Evolutionary conservation across 2,797 vertebrate genomes (phyloP).

Genomic region (Schizothorax lantsangensis): DNA sequence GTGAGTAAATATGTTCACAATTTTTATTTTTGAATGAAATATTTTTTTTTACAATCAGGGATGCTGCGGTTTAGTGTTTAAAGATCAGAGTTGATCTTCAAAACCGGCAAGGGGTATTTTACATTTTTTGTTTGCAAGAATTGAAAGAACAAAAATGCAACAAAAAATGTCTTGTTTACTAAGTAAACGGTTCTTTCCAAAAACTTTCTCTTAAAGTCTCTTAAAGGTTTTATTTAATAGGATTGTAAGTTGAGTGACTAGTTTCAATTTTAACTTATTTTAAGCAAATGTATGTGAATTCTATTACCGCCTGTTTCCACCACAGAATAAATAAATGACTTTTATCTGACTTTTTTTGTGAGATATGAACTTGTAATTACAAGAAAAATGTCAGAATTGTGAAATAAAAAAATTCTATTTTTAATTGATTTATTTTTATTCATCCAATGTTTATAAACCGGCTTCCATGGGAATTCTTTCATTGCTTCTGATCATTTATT

Average conservation of each 20-base stretch:
- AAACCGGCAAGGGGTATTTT: neutral
- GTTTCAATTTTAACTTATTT: neutral
- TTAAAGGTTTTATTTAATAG: too few species aligned
- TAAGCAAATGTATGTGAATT: neutral
- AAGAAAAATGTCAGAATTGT: too few species aligned
- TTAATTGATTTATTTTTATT: too few species aligned
- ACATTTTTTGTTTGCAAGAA: neutral
- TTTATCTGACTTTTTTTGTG: too few species aligned
- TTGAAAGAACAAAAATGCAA: neutral
- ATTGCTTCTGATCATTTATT: neutral
- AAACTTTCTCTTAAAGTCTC: neutral
- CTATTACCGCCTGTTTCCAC: too few species aligned
- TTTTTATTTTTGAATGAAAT: too few species aligned
- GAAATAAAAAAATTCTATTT: too few species aligned
- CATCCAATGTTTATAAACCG: too few species aligned
- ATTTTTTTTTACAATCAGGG: neutral
- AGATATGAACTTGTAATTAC: too few species aligned
- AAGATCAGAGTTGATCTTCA: neutral
- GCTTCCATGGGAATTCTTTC: too few species aligned
- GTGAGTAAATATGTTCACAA: neutral
- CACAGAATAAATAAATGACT: too few species aligned
- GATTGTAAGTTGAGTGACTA: neutral
- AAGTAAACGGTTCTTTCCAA: neutral
- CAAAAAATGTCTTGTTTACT: neutral
- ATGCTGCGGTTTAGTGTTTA: neutral